phyloP scores from a whole-genome alignment of 2,888 invertebrate species.

The Acronicta leporina region DNA sequence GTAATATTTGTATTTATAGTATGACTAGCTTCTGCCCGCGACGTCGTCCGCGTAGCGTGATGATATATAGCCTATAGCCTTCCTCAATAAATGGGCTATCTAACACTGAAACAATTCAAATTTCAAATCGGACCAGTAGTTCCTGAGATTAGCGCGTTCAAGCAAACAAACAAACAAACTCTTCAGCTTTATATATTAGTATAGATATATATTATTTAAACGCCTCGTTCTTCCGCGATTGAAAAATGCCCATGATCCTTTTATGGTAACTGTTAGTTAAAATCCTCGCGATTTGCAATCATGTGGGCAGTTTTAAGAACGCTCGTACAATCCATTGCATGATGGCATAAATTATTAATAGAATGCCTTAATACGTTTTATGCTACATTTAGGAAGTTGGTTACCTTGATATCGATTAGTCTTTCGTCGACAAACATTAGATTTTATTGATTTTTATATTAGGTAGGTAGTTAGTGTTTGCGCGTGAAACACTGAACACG shows the following conservation, averaged over 20 bases:
- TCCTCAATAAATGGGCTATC: too few relatives aligned
- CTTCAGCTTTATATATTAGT: too few relatives aligned
- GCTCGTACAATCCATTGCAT: constrained; percentile 73
- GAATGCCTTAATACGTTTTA: constrained; percentile 72
- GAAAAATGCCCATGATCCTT: not conserved
- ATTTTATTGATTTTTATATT: constrained; percentile 26
- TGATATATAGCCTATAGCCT: too few relatives aligned
- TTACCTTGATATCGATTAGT: constrained; percentile 80
- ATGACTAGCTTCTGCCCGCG: too few relatives aligned
- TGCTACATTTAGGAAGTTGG: constrained; percentile 71
- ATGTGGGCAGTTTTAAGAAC: constrained; percentile 48
- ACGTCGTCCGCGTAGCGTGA: too few relatives aligned
- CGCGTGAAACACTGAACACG: too few relatives aligned
- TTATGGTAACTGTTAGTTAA: not conserved
- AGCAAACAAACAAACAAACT: too few relatives aligned
- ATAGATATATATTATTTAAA: too few relatives aligned
- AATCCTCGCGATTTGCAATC: constrained; percentile 34
- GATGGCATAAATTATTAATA: constrained; percentile 80
- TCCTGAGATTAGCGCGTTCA: too few relatives aligned
- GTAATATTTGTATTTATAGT: too few relatives aligned
- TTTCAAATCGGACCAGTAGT: too few relatives aligned
- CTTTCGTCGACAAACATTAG: constrained; percentile 51
- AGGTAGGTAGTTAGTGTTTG: not conserved
- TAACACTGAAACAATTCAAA: too few relatives aligned
- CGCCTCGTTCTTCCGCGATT: not conserved